phyloP scores from a whole-genome alignment of 2,797 vertebrate genomes.

The Rhinoraja longicauda region DNA sequence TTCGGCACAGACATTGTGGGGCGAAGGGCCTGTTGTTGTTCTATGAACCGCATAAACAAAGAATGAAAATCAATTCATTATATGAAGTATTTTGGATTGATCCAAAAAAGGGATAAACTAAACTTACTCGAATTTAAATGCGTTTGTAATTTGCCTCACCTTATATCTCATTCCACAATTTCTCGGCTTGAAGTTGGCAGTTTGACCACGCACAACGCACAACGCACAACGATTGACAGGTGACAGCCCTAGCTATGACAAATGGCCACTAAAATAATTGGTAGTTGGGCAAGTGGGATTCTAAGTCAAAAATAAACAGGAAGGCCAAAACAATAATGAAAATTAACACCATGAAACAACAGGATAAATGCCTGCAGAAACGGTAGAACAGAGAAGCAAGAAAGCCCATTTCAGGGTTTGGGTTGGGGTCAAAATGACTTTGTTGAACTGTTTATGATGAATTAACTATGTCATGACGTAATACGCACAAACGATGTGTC shows the following conservation, averaged over 20 bases:
- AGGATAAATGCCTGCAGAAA: background rate
- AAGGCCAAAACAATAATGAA: background rate
- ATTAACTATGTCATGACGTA: background rate
- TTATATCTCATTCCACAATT: background rate
- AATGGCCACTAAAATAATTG: background rate
- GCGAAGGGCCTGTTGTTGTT: too few species aligned
- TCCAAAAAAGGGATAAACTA: background rate
- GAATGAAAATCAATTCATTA: background rate
- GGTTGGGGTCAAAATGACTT: background rate
- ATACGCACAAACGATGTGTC: background rate
- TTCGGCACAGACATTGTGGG: too few species aligned
- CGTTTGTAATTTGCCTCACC: background rate
- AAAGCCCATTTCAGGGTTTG: background rate
- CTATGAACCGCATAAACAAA: background rate
- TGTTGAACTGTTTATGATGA: background rate
- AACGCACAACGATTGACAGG: background rate
- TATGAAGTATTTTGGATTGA: background rate
- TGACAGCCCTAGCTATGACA: background rate
- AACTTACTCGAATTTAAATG: background rate
- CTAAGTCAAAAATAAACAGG: background rate
- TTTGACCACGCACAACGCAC: background rate
- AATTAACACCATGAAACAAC: background rate
- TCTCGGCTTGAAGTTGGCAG: background rate
- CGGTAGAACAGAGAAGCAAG: background rate
- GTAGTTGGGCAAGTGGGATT: background rate